Percentiles rank a stretch among this genome's conserved stretches.
phyloP scores from a whole-genome alignment of 2,113 vertebrate species.

The Peromyscus californicus region DNA sequence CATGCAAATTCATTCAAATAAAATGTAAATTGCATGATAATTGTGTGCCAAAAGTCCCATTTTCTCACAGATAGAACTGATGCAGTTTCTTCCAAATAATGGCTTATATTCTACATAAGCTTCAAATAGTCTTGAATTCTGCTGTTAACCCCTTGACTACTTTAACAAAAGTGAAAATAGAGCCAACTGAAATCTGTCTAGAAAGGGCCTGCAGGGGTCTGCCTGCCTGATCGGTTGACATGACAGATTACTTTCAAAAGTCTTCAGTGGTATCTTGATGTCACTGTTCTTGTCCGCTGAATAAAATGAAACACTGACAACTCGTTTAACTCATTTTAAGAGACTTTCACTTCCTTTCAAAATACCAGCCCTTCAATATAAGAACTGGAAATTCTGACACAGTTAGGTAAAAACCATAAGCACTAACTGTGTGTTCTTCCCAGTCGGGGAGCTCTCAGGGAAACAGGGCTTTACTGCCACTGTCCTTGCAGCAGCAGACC shows the following conservation, averaged over 20 bases:
- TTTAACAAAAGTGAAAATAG: conserved; percentile 56
- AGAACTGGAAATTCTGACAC: conserved; percentile 37
- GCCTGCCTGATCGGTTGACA: not conserved
- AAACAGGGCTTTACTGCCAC: not conserved
- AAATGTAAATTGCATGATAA: conserved; percentile 78
- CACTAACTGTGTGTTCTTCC: not conserved
- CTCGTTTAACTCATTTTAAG: conserved; percentile 55
- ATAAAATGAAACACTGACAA: not conserved
- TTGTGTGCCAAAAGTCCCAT: conserved; percentile 67
- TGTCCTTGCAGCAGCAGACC: not conserved
- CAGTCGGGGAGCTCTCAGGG: not conserved
- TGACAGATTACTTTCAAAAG: not conserved
- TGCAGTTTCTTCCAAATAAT: conserved; percentile 71
- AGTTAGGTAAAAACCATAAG: not conserved
- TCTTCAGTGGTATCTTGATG: not conserved
- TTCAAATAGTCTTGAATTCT: conserved; percentile 38
- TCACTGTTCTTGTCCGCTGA: not conserved
- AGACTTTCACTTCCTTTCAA: conserved; percentile 46
- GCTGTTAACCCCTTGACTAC: conserved; percentile 53
- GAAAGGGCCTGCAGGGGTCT: not conserved
- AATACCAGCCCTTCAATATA: not conserved
- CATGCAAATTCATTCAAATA: conserved; percentile 82
- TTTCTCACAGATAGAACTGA: conserved; percentile 75
- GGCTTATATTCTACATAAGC: conserved; percentile 47
- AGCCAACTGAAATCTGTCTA: not conserved